Percentiles rank a stretch among this genome's conserved stretches.
These are phyloP conservation scores for Australoheros facetus DNA, from an alignment of 2,797 vertebrate species.

Conservation along the genomic window DNA sequence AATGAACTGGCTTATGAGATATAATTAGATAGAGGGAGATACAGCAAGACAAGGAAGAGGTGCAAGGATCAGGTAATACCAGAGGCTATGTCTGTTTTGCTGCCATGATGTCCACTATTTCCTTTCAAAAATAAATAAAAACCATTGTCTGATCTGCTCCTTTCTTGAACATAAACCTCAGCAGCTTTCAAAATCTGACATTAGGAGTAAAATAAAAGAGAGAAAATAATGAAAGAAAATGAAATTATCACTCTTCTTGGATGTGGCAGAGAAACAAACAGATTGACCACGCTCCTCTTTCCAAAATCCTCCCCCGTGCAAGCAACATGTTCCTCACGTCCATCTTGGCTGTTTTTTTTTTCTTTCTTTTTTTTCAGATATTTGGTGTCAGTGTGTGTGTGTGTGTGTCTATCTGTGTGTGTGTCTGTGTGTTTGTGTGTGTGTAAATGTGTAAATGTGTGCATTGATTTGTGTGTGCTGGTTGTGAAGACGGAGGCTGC, in stretches of 20 bases:
- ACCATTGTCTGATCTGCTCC: conserved; percentile 48
- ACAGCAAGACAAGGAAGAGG: conserved; percentile 3
- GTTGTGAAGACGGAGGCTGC: conserved; percentile 79
- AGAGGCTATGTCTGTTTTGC: conserved; percentile 25
- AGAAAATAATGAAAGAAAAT: conserved; percentile 77
- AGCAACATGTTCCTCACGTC: conserved; percentile 87
- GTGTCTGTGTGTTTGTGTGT: conserved; percentile 11
- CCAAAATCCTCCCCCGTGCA: conserved; percentile 88
- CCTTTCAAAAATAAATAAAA: conserved; percentile 44
- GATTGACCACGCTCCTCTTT: conserved; percentile 86
- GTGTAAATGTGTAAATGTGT: conserved; percentile 48
- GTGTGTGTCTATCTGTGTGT: conserved; percentile 53
- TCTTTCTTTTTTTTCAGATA: not conserved
- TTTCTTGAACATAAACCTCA: conserved; percentile 59
- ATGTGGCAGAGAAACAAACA: conserved; percentile 86
- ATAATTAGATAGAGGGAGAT: conserved; percentile 36
- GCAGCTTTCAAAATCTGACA: conserved; percentile 69
- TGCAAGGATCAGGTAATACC: conserved; percentile 34
- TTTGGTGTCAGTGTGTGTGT: conserved; percentile 50
- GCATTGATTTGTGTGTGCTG: conserved; percentile 54
- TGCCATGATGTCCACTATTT: conserved; percentile 23
- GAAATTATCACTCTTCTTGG: conserved; percentile 85
- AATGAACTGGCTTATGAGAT: conserved; percentile 56
- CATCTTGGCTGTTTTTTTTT: conserved; percentile 80
- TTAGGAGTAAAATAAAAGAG: conserved; percentile 63